Evolutionary conservation across 1,140 invertebrate species (phyloP).

Genomic region (Panonychus citri): DNA sequence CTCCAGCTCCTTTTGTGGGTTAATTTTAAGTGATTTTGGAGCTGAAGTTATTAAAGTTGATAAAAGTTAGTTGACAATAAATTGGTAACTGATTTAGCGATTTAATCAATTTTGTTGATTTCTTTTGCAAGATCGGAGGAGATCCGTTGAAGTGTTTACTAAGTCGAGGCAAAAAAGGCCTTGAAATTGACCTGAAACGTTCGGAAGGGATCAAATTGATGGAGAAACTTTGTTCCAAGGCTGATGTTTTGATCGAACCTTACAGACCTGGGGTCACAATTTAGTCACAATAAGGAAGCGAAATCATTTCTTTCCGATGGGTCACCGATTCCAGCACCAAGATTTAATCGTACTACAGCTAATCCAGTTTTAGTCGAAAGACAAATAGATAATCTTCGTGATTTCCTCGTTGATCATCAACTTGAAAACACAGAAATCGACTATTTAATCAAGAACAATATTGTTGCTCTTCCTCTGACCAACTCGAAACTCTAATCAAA

Average conservation of each 20-base stretch:
- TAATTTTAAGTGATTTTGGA: conserved; percentile 83
- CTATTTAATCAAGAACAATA: background rate
- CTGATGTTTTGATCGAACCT: conserved; percentile 83
- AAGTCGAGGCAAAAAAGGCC: conserved; percentile 63
- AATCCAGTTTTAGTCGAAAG: background rate
- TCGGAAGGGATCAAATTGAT: conserved; percentile 41
- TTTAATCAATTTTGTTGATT: background rate
- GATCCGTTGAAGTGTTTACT: background rate
- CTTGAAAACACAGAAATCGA: background rate
- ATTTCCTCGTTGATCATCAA: background rate
- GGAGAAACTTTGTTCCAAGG: conserved; percentile 37
- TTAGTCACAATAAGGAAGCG: conserved; percentile 18
- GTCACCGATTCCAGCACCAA: conserved; percentile 3
- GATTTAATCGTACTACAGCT: background rate
- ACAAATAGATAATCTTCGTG: background rate
- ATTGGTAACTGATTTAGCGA: too few species aligned
- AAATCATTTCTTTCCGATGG: conserved; percentile 8
- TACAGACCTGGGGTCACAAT: conserved; percentile 54
- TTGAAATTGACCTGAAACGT: conserved; percentile 60
- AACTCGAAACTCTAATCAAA: too few species aligned
- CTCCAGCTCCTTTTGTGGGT: conserved; percentile 85
- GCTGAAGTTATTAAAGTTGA: conserved; percentile 71
- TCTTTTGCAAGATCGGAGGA: background rate
- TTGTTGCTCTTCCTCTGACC: background rate
- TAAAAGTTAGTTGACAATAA: conserved; percentile 31